Evolutionary conservation across 2,113 vertebrate genomes (phyloP), one percentile per base, ranked within the genome.

Genomic region (Egretta garzetta): DNA sequence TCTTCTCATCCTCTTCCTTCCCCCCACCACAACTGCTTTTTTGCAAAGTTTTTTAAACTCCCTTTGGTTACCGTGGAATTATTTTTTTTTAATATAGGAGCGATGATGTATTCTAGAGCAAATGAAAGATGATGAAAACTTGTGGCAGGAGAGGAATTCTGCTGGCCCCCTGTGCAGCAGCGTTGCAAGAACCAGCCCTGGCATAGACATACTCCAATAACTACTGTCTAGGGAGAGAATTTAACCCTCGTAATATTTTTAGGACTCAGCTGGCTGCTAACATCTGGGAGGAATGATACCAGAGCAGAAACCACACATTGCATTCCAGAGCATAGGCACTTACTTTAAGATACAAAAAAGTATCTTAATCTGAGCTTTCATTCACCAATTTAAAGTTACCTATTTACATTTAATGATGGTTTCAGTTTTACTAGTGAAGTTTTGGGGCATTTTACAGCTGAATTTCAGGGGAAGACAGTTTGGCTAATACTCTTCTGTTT

Each of bases 1-100:
- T 75, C 30, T 87, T 91, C 60, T 75, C 27, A 49, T 73, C 24
- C 16, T 77, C 28, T 88, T 47, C 32, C 10, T 86, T 80, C 64
- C 45, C 30, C 15, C 0, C 1, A 14, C 53, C 0, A 0, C 11
- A 30, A 41, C 66, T 66, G 6, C 28, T 87, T 52, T 66, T 92
- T 75, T 41, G 10, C 23, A 14, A 52, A 71, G 86, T 62, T 95
- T 86, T 87, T 75, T 6, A 58, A 89, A 45, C 43, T 90, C 23
- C 49, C 55, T 86, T 79, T 72, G 43, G 50, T 94, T n/a, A n/a
- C n/a, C n/a, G n/a, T n/a, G n/a, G n/a, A n/a, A n/a, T n/a, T n/a
- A n/a, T n/a, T n/a, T n/a, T n/a, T n/a, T n/a, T n/a, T 64, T 27
- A 11, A 33, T 24, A n/a, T 58, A 53, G 66, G 55, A 95, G 82